Evolutionary conservation across 2,888 invertebrate genomes (phyloP).

Genomic region (Ophioninae sp.): DNA sequence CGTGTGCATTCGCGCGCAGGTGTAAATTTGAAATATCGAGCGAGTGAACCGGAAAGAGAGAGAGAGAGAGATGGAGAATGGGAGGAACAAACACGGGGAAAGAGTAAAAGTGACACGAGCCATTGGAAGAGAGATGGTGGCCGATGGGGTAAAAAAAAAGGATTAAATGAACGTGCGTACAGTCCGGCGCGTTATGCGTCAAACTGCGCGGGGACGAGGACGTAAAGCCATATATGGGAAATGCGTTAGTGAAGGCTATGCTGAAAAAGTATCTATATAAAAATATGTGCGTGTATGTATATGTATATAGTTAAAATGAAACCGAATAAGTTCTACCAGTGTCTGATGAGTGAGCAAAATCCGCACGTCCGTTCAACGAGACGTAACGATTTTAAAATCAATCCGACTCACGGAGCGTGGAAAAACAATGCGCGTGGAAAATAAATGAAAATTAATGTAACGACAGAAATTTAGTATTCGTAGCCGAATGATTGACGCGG

Average conservation of each 20-base stretch:
- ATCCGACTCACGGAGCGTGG: slow-evolving; percentile 1
- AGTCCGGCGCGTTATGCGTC: slow-evolving; percentile 40
- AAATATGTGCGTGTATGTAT: not conserved
- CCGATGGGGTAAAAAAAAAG: slow-evolving; percentile 4
- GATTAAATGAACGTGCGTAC: slow-evolving; percentile 26
- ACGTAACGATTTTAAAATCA: slow-evolving; percentile 27
- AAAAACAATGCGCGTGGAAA: not conserved
- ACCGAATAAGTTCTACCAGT: slow-evolving; percentile 8
- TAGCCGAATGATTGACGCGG: too few relatives aligned
- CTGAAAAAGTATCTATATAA: too few relatives aligned
- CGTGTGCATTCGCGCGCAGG: slow-evolving; percentile 14
- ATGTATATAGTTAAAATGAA: slow-evolving; percentile 33
- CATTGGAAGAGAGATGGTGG: slow-evolving; percentile 23
- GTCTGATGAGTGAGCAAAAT: slow-evolving; percentile 11
- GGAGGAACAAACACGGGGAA: not conserved
- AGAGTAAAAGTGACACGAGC: slow-evolving; percentile 5
- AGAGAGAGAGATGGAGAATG: not conserved
- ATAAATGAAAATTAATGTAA: not conserved
- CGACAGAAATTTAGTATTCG: too few relatives aligned
- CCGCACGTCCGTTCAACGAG: slow-evolving; percentile 11
- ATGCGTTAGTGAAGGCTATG: slow-evolving; percentile 45
- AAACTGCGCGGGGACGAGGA: slow-evolving; percentile 15
- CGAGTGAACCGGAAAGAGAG: not conserved
- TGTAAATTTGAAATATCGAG: slow-evolving; percentile 26
- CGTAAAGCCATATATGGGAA: slow-evolving; percentile 39